Evolutionary conservation across 1,140 invertebrate genomes (phyloP), one percentile per base, ranked within the genome.

Genomic region (Penaeus japonicus): DNA sequence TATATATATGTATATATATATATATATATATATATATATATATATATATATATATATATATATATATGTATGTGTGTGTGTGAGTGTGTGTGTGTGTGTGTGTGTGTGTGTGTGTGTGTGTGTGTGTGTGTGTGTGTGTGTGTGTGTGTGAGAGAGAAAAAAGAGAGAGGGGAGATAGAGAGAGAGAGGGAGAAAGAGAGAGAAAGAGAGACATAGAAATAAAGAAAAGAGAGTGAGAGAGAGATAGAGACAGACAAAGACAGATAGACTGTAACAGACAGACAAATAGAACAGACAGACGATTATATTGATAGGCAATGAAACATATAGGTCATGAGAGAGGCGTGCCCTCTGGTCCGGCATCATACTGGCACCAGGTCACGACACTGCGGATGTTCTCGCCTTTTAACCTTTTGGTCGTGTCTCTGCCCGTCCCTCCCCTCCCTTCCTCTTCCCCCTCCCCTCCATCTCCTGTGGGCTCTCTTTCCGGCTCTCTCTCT

Each of bases 361-460:
- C 39, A 39, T 39, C 39, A 10, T 39, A 10, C 39, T 39, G 39
- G 39, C 39, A 39, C 39, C 39, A 39, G 39, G 39, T 39, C 39
- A 39, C 39, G 39, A 39, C 47, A 84, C 80, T 83, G 80, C 80
- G 55, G 80, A 83, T 62, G 27, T 59, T 83, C 27, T 62, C 24
- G 55, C 55, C 80, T 83, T 83, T 62, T 62, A 83, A 62, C 80
- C 57, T 83, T 82, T 83, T 55, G 55, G 12, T 5, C 53, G 10
- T 20, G 53, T 27, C 80, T 27, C 22, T 0, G n/a, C 27, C 78
- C 24, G 18, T 32, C 39, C 47, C 77, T 22, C 18, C 7, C 75
- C n/a, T 4, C 24, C 30, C 57, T 18, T 20, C 24, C 59, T 70
- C 82, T 70, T 65, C 62, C 4, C 62, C 27, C 62, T 65, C 27